Evolutionary conservation across 1,140 invertebrate genomes (phyloP).

Genomic region (Gonioctena quinquepunctata): DNA sequence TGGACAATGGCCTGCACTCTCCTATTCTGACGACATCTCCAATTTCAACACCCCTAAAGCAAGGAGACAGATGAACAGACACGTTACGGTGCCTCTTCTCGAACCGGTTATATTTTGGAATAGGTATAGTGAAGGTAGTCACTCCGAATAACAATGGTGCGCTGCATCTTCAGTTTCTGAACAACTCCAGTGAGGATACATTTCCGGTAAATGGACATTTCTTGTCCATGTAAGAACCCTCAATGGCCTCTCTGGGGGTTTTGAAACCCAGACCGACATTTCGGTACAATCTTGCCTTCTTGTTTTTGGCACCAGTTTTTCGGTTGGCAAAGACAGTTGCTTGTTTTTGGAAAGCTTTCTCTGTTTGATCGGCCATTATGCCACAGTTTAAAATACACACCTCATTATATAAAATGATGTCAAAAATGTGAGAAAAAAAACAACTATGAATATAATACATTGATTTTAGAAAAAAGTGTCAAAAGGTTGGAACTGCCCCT

Average conservation of each 20-base stretch:
- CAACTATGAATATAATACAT: too few relatives aligned
- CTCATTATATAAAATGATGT: too few relatives aligned
- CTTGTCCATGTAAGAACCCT: constrained; percentile 99
- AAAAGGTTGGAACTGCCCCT: too few relatives aligned
- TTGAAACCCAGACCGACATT: background rate
- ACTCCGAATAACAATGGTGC: constrained; percentile 96
- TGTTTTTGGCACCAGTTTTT: background rate
- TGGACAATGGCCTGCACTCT: constrained; percentile 96
- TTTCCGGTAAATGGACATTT: constrained; percentile 99
- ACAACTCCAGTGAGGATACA: constrained; percentile 95
- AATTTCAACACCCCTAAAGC: constrained; percentile 86
- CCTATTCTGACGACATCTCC: constrained; percentile 98
- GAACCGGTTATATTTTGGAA: constrained; percentile 98
- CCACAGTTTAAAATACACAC: too few relatives aligned
- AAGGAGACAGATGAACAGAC: constrained; percentile 83
- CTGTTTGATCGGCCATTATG: too few relatives aligned
- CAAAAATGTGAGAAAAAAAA: too few relatives aligned
- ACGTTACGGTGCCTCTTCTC: constrained; percentile 99
- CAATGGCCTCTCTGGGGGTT: constrained; percentile 91
- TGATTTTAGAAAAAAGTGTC: too few relatives aligned
- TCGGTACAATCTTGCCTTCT: background rate
- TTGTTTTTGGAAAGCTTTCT: too few relatives aligned
- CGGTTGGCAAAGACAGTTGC: too few relatives aligned
- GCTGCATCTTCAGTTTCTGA: constrained; percentile 98
- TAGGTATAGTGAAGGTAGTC: constrained; percentile 98